Base-by-base conservation (phyloP, 2,113 vertebrate genomes). In the Amblyopsis rosae region DNA sequence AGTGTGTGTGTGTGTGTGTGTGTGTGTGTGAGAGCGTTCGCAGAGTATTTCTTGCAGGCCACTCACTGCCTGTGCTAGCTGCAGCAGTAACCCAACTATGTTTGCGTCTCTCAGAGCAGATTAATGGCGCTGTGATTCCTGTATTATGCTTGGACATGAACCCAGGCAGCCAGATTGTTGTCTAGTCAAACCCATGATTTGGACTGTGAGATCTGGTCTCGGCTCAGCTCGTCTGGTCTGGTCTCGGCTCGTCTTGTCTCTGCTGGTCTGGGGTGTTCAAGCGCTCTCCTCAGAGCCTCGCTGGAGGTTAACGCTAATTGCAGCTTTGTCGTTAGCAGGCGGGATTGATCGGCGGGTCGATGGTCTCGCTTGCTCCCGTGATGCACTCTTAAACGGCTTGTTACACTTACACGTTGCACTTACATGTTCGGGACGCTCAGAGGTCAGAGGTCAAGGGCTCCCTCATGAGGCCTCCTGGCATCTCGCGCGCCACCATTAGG, bases 301-400 rank as follows among this genome's bases (percentile, higher is more conserved):
- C 75, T 77, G 65, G 77, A 83, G 87, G 81, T 87, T 87, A 8
- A 79, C 81, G 59, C 77, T 90, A 90, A 90, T 90, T 91, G 80
- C 81, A 81, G 66, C 69, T 59, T 74, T 69, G 81, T 71, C 75
- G 79, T 76, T 81, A 73, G 67, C 73, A 81, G 78, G 78, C 76
- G 67, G 72, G 62, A 64, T 81, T 51, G 70, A 81, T 76, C 62
- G 16, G 35, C 62, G 60, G 59, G 61, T 76, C 65, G 66, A 72
- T 81, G 76, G 73, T 49, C 59, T 55, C 51, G 62, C 73, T 75
- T 77, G 58, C 57, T 72, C 64, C 57, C 72, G 56, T 69, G 62
- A 60, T 55, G 12, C 51, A 64, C 55, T 72, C 26, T 61, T 45
- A 71, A 58, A 67, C 75, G 35, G 5, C 35, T 41, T 5, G 35